Base-by-base conservation (phyloP, 2,113 vertebrate genomes). In the Sebastes fasciatus region DNA sequence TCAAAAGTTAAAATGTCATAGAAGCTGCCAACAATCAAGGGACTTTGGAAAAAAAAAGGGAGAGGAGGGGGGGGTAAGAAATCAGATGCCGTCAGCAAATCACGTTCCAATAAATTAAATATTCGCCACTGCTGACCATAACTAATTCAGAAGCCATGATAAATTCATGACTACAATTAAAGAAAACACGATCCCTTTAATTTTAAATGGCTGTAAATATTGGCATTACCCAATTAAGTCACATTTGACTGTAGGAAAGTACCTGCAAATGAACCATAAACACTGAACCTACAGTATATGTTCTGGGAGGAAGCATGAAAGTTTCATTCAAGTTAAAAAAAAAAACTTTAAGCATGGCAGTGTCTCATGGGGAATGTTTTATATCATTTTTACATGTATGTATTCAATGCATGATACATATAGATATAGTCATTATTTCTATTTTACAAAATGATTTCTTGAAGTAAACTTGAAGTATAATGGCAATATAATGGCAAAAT, bases 151-250 rank as follows among this genome's bases (percentile, higher is more conserved):
- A 86, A 93, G 93, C 66, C 79, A 93, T 95, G 83, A 94, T 79
- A 92, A 94, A 95, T 96, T 95, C 77, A 95, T 95, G 91, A 87
- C 67, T 92, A 90, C 95, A 95, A 95, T 96, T 95, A 95, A 95
- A 95, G 93, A 96, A 93, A 95, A 96, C 95, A 95, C 63, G 86
- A 94, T 91, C 84, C 55, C 84, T 94, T 96, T 94, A 93, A 94
- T 95, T 95, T 94, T 94, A 94, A 95, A 95, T 94, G 85, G 89
- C 87, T 86, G 94, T 95, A 96, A 96, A 95, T 95, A 95, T 96
- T 95, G 92, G 92, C 91, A 94, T 95, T 95, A 93, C 88, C 92
- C 93, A 95, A 95, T 95, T 95, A 95, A 90, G 92, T 94, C 92
- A 87, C 74, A 83, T 83, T 89, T 84, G 75, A 90, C 80, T 88